A percentile compares a stretch with the other conserved stretches of the same genome.
Evolutionary conservation across 2,888 invertebrate genomes (phyloP).

Genomic region (Drosophila neonasuta): DNA sequence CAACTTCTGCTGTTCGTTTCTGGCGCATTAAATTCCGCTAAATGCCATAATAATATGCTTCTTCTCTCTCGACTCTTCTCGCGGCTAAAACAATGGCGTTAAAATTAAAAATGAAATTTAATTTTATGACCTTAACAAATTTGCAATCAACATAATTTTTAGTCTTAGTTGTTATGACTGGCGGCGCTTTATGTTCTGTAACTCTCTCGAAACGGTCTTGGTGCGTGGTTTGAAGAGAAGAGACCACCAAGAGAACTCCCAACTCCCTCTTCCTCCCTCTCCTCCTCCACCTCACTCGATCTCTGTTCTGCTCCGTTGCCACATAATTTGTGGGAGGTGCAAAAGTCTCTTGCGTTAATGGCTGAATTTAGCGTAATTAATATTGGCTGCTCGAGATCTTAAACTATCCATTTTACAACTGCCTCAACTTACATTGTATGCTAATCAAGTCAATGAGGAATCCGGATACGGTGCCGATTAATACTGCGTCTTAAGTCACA

Average conservation of each 20-base stretch:
- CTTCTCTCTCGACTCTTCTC: conserved; percentile 5
- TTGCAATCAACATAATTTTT: conserved; percentile 76
- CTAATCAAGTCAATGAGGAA: conserved; percentile 39
- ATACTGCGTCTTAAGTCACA: background rate
- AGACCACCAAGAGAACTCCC: conserved; percentile 16
- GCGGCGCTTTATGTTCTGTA: conserved; percentile 54
- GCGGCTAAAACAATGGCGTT: conserved; percentile 70
- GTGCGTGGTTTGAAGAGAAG: conserved; percentile 40
- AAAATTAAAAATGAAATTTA: conserved; percentile 77
- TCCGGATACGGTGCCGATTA: background rate
- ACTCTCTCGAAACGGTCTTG: conserved; percentile 19
- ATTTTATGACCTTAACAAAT: conserved; percentile 79
- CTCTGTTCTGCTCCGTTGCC: conserved; percentile 68
- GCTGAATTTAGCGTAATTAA: conserved; percentile 74
- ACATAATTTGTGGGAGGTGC: conserved; percentile 72
- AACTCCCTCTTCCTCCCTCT: background rate
- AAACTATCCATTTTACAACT: conserved; percentile 22
- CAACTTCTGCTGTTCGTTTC: conserved; percentile 31
- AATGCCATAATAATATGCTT: conserved; percentile 77
- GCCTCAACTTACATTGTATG: conserved; percentile 56
- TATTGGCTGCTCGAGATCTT: conserved; percentile 37
- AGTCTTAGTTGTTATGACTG: conserved; percentile 64
- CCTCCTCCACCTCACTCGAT: too few species aligned
- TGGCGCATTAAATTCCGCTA: conserved; percentile 76
- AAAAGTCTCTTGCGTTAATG: conserved; percentile 76